Evolutionary conservation across 2,888 invertebrate species (phyloP), one percentile per base, ranked within the genome.

Genomic region (Patella caerulea): DNA sequence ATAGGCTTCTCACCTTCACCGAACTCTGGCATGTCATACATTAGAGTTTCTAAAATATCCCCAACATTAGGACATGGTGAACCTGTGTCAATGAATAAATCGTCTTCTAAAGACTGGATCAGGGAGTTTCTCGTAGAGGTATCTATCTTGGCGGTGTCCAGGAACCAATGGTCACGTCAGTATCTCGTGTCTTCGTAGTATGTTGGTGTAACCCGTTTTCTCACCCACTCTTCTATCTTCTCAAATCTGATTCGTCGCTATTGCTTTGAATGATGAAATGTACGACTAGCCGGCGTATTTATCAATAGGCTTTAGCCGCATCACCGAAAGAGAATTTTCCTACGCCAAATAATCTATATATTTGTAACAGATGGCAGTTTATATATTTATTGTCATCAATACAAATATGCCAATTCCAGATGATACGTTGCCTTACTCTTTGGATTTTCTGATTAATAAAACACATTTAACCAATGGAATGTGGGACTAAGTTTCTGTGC

Each of bases 11-110:
- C 83, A 81, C 82, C 81, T 81, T 82, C 78, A 17, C 59, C 59
- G 74, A 80, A 77, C 75, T 79, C 78, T 29, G 83, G 76, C 78
- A 80, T 78, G 75, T 83, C 83, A 76, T 81, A 79, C 73, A 83
- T 79, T 69, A 83, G 78, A 24, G 83, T 77, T 78, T 83, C 82
- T 81, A 79, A 73, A 73, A 83, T 77, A 65, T 83, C 83, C 77
- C 79, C 81, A 54, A 79, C 73, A 72, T 71, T 77, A 73, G 78
- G 79, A 77, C 82, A 82, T 78, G 78, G 72, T 72, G 78, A 72
- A 54, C 70, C 74, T 74, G 78, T 75, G 74, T 76, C 76, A 53
- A 65, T 74, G 24, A 65, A 65, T 53, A 65, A 34, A 24, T 73
- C 29, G 77, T 77, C 77, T 77, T 52, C 69, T 29, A 77, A 72